Evolutionary conservation across 2,797 vertebrate genomes (phyloP), one percentile per base, ranked within the genome.

Genomic region (Acanthurus tractus): DNA sequence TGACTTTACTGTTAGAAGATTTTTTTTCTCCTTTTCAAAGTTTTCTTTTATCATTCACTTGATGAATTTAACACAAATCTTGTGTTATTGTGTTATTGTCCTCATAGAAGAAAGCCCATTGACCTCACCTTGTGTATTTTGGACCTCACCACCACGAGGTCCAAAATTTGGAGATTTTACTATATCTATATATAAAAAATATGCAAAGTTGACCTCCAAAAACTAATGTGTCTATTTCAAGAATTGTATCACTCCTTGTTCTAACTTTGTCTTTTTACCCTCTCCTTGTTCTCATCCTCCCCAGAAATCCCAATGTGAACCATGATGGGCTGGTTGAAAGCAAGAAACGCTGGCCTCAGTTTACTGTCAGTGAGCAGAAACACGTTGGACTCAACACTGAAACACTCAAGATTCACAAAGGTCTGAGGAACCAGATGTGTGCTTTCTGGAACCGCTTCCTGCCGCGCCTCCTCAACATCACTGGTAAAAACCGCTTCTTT

Each of bases 391-490:
- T 98, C 62, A 97, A 96, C 79, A 95, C 94, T 7, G 95, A 94
- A 58, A 93, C 94, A 0, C 42, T 96, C 71, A 96, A 95, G 83
- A 92, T 96, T 70, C 93, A 96, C 77, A 95, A 93, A 69, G 97
- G 97, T 36, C 92, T 97, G 64, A 92, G 94, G 86, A 94, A 94
- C 82, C 97, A 98, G 92, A 92, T 96, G 84, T 98, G 97, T 71
- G 96, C 96, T 53, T 96, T 98, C 91, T 98, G 97, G 97, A 97
- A 97, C 85, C 96, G 95, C 42, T 98, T 98, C 88, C 92, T 98
- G 20, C 97, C 97, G 70, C 97, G 96, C 64, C 90, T 98, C 50
- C 96, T 98, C 88, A 97, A 97, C 75, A 96, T 96, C 81, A 98
- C 97, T 22, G 97, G 97, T 98, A 95, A 89, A 15, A 13, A 53